Evolutionary conservation across 2,797 vertebrate genomes (phyloP).

Genomic region (Antrozous pallidus): DNA sequence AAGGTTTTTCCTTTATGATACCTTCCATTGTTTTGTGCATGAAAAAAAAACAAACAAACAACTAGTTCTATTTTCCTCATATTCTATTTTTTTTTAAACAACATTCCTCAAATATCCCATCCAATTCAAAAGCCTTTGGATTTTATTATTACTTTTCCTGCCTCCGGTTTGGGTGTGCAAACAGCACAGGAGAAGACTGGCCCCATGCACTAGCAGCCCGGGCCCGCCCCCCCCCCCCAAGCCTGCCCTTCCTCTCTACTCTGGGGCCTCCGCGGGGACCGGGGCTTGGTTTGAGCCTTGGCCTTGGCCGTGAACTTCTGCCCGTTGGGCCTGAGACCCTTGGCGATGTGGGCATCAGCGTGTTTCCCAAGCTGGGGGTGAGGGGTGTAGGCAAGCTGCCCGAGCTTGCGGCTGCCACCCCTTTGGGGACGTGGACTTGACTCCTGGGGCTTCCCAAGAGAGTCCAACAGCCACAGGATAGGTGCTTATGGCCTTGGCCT

Average conservation of each 20-base stretch:
- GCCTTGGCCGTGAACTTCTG: neutral
- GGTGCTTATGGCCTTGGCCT: fast-evolving
- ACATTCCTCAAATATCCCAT: neutral
- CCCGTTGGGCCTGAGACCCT: too few relatives aligned
- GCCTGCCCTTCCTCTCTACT: neutral
- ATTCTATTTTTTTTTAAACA: neutral
- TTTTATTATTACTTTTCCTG: neutral
- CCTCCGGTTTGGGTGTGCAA: neutral
- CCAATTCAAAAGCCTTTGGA: neutral
- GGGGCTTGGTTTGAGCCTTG: neutral
- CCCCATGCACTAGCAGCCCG: neutral
- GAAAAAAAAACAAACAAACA: neutral
- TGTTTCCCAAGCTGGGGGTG: neutral
- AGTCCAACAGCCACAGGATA: too few relatives aligned
- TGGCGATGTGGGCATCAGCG: fast-evolving
- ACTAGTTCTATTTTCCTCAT: neutral
- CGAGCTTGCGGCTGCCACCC: neutral
- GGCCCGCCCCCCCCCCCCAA: neutral
- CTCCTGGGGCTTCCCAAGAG: neutral
- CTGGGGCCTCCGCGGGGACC: neutral
- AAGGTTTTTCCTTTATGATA: neutral
- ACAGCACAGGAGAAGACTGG: neutral
- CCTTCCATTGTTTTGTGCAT: neutral
- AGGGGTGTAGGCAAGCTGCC: fast-evolving
- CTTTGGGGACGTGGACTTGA: neutral